These are phyloP conservation scores for Emydura subglobosa DNA, from an alignment of 2,113 vertebrate genomes.

Conservation along the genomic window DNA sequence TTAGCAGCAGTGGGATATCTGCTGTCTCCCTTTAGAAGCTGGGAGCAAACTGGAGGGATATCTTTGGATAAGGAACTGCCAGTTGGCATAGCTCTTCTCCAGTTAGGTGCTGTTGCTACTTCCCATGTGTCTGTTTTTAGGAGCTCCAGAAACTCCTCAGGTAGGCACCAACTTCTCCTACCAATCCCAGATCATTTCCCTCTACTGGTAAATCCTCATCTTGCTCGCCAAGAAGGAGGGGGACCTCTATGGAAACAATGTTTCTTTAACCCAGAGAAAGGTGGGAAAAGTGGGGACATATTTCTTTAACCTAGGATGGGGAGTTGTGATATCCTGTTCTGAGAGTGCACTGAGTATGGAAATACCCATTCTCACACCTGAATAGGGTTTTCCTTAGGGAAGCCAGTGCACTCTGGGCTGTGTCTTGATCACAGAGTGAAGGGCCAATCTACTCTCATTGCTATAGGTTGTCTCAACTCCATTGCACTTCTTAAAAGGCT, in stretches of 20 bases:
- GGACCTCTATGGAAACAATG: accelerated
- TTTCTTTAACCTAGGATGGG: background rate
- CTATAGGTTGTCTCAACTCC: background rate
- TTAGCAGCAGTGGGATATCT: background rate
- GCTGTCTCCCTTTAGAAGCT: background rate
- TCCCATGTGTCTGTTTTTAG: background rate
- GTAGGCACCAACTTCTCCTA: background rate
- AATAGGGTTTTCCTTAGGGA: background rate
- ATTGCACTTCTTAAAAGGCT: background rate
- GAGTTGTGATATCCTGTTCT: background rate
- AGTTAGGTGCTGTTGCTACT: background rate
- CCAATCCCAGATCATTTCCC: background rate
- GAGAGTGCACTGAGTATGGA: background rate
- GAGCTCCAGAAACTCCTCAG: background rate
- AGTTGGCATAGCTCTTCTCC: background rate
- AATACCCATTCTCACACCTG: background rate
- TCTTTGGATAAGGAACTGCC: background rate
- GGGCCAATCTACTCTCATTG: background rate
- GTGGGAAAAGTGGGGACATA: background rate
- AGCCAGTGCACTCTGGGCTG: background rate
- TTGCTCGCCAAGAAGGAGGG: background rate
- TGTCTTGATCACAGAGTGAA: background rate
- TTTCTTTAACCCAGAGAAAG: accelerated
- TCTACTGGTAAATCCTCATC: background rate
- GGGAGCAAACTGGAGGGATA: background rate